A percentile compares a stretch with the other conserved stretches of the same genome.
Evolutionary conservation across 2,113 vertebrate genomes (phyloP).

Genomic region (Lota lota): DNA sequence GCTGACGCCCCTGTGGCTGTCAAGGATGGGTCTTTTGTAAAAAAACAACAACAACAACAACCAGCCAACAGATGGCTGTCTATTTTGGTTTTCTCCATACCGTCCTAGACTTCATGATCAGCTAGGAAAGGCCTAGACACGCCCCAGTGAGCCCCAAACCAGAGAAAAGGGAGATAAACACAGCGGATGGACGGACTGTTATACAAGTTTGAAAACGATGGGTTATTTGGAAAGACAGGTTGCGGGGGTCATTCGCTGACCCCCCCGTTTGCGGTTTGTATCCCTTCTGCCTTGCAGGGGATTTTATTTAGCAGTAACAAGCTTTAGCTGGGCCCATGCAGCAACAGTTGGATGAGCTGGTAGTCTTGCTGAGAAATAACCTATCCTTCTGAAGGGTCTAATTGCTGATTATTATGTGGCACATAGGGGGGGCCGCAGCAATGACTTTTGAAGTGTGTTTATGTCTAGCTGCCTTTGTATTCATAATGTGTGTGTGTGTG

Average conservation of each 20-base stretch:
- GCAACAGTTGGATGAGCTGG: slow-evolving; percentile 24
- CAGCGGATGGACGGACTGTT: too few relatives aligned
- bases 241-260: background rate
- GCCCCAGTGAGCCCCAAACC: too few relatives aligned
- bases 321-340: slow-evolving; percentile 3
- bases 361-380: slow-evolving; percentile 18
- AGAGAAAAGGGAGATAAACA: too few relatives aligned
- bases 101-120: too few relatives aligned
- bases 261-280: background rate
- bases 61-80: too few relatives aligned
- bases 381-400: slow-evolving; percentile 28
- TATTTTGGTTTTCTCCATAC: too few relatives aligned
- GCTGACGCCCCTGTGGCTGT: too few relatives aligned
- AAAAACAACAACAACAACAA: too few relatives aligned
- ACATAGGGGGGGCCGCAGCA: slow-evolving; percentile 15
- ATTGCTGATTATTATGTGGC: slow-evolving; percentile 44
- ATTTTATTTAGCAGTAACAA: background rate
- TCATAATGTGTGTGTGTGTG: background rate
- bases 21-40: too few relatives aligned
- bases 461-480: background rate
- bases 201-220: too few relatives aligned
- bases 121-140: too few relatives aligned
- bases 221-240: background rate
- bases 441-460: background rate
- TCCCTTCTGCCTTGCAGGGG: background rate